Base-by-base conservation (phyloP, 2,113 vertebrate species). In the Hassar affinis region DNA sequence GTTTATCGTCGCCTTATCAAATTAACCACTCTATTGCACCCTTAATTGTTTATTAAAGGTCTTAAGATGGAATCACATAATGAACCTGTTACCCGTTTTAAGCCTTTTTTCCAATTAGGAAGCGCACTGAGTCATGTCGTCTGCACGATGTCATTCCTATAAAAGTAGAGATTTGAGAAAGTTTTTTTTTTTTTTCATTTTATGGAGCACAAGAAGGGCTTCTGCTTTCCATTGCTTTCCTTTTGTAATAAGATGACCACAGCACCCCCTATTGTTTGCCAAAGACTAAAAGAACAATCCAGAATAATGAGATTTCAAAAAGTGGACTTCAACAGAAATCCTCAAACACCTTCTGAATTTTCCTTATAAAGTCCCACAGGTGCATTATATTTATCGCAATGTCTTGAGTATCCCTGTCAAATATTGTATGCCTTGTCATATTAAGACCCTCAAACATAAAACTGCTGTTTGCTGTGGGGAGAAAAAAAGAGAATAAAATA, bases 21-120 rank as follows among this genome's bases (percentile, higher is more conserved):
- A 89, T 89, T 88, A 88, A 84, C 82, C 87, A 87, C 81, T 87
- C 84, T 71, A 86, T 86, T 88, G 88, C 87, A 84, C 82, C 74
- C 82, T 81, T 89, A 89, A 89, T 89, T 88, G 88, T 89, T 89
- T 89, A 89, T 89, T 89, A 89, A 89, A 88, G 82, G 87, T 84
- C 84, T 84, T 86, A 89, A 88, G 87, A 89, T 89, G 87, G 78
- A 89, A 89, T 89, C 85, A 80, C 84, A 87, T 89, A 89, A 89
- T 87, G 85, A 89, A 87, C 82, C 85, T 87, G 82, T 85, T 83
- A 82, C 79, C 51, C 76, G 64, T 84, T 87, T 86, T 87, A 89
- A 85, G 85, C 85, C 52, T 82, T 87, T 85, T 87, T 86, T 88
- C 87, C 84, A 88, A 89, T 89, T 89, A 89, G 85, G 84, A 83